Evolutionary conservation across 2,888 invertebrate species (phyloP).

Genomic region (Rhyacophila evoluta): DNA sequence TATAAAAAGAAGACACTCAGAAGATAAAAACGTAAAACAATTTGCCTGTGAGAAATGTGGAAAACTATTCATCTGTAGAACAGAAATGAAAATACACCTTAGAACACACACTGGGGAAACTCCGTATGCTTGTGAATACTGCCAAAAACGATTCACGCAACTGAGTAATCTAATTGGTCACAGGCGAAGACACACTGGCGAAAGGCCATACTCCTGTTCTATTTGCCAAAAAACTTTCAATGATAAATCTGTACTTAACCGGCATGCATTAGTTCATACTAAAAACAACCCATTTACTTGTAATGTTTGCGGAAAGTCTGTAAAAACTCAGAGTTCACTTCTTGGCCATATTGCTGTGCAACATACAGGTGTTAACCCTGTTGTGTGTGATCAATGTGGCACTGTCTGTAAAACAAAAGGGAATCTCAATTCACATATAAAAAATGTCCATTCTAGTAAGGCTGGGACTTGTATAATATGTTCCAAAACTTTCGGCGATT

Average conservation of each 20-base stretch:
- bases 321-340: conserved; percentile 68
- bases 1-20: conserved; percentile 61
- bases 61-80: conserved; percentile 48
- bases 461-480: conserved; percentile 63
- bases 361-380: conserved; percentile 60
- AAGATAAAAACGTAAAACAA: conserved; percentile 61
- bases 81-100: conserved; percentile 48
- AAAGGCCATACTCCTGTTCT: conserved; percentile 40
- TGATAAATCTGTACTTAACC: conserved; percentile 61
- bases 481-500: conserved; percentile 59
- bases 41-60: conserved; percentile 41
- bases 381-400: conserved; percentile 65
- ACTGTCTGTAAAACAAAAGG: conserved; percentile 70
- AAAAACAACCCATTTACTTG: conserved; percentile 70
- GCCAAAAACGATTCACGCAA: conserved; percentile 31
- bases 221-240: conserved; percentile 60
- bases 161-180: conserved; percentile 33
- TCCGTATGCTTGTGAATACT: conserved; percentile 61
- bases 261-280: conserved; percentile 63
- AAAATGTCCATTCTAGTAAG: conserved; percentile 69
- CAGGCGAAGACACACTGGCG: conserved; percentile 39
- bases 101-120: conserved; percentile 65
- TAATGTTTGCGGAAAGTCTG: conserved; percentile 67
- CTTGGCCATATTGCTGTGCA: conserved; percentile 67
- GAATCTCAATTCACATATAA: conserved; percentile 69